Conservation (phyloP, 2,888 invertebrate genomes). For the Agyllia agylla region DNA sequence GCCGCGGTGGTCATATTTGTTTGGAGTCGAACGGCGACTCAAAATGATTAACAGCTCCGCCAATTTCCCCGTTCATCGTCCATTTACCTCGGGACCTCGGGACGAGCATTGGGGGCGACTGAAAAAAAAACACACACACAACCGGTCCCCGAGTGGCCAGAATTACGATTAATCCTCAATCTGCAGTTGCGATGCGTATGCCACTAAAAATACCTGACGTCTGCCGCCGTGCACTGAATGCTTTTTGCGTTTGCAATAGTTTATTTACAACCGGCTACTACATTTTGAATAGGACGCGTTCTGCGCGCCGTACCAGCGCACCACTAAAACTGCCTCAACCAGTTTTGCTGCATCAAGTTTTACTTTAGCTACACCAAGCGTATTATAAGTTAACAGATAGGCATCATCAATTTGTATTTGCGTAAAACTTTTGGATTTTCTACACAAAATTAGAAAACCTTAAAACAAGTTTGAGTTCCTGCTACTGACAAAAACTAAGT, state of each 20-base stretch:
- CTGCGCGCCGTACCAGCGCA: not conserved
- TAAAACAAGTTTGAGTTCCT: not conserved
- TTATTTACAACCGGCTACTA: slow-evolving; percentile 40
- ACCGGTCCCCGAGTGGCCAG: no score
- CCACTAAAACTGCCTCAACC: slow-evolving; percentile 33
- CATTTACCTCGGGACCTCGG: slow-evolving; percentile 82
- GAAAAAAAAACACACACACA: no score
- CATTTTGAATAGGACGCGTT: slow-evolving; percentile 49
- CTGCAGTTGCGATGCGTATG: slow-evolving; percentile 79
- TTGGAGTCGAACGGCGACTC: slow-evolving; percentile 73
- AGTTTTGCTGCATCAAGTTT: slow-evolving; percentile 29
- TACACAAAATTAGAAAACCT: not conserved
- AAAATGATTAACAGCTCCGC: slow-evolving; percentile 81
- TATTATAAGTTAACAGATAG: not conserved
- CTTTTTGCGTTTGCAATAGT: slow-evolving; percentile 51
- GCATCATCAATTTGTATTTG: not conserved
- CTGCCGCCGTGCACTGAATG: slow-evolving; percentile 52
- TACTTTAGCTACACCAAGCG: not conserved
- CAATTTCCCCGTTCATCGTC: slow-evolving; percentile 81
- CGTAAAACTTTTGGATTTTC: not conserved
- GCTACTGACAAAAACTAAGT: slow-evolving; percentile 25
- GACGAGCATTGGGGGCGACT: slow-evolving; percentile 72
- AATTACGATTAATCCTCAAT: not conserved
- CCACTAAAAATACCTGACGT: slow-evolving; percentile 82
- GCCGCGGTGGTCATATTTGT: slow-evolving; percentile 18